phyloP scores from a whole-genome alignment of 30 jellyfish, hydroid and myxozoan species.

The Aurelia aurita region DNA sequence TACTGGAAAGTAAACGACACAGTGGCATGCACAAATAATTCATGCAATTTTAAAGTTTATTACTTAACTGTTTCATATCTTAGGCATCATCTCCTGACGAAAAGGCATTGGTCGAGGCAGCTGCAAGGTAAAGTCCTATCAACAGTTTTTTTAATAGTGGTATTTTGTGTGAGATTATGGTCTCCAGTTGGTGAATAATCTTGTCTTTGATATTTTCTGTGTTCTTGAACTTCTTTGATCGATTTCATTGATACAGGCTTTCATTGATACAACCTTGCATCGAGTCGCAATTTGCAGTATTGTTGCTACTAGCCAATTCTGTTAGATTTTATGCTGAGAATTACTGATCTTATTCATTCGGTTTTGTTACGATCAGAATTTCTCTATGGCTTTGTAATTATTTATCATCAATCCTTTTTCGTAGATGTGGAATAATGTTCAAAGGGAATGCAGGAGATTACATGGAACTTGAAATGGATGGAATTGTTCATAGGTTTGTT shows the following conservation, averaged over 20 bases:
- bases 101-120: conserved; percentile 98
- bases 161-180: too few species aligned
- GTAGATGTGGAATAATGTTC: conserved; percentile 84
- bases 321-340: too few species aligned
- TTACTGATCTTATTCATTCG: too few species aligned
- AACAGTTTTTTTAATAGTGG: too few species aligned
- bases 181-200: too few species aligned
- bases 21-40: not conserved
- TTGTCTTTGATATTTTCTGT: too few species aligned
- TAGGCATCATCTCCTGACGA: conserved; percentile 99
- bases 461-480: conserved; percentile 91
- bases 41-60: not conserved
- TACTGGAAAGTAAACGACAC: too few species aligned
- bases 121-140: conserved; percentile 96
- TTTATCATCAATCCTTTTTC: not conserved
- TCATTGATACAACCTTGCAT: too few species aligned
- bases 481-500: conserved; percentile 68
- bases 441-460: conserved; percentile 79
- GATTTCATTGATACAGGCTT: too few species aligned
- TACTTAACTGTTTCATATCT: not conserved
- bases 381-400: not conserved
- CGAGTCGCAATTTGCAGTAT: too few species aligned
- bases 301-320: too few species aligned
- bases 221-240: too few species aligned
- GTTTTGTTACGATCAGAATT: not conserved